Percentiles rank a stretch among this genome's conserved stretches.
These are phyloP conservation scores for Mungos mungo DNA, from an alignment of 2,113 vertebrate species.

Conservation along the genomic window DNA sequence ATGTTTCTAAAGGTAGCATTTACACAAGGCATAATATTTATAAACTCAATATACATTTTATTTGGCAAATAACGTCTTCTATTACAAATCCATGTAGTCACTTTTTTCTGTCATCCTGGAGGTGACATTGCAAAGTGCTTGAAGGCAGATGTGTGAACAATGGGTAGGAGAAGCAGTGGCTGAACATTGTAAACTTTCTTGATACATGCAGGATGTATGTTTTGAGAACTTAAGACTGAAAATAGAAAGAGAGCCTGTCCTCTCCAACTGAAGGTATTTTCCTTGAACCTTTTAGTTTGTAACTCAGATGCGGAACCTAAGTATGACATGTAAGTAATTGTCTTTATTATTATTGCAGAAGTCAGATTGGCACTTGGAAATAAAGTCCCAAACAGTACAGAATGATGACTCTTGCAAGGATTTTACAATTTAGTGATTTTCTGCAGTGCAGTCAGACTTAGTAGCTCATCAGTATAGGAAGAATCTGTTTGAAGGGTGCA, in stretches of 20 bases:
- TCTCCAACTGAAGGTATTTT: background rate
- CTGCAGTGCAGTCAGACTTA: background rate
- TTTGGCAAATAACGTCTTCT: background rate
- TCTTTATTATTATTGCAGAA: conserved; percentile 32
- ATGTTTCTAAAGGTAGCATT: background rate
- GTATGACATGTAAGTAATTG: conserved; percentile 3
- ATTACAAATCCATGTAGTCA: background rate
- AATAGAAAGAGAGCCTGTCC: background rate
- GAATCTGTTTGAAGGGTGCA: accelerated
- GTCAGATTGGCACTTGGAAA: background rate
- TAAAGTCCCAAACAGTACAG: background rate
- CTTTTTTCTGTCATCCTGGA: background rate
- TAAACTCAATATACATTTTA: background rate
- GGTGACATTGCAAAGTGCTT: background rate
- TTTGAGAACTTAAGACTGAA: background rate
- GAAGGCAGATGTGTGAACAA: background rate
- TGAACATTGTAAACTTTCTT: background rate
- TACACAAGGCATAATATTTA: background rate
- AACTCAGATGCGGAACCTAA: background rate
- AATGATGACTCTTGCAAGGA: background rate
- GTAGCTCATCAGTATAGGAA: background rate
- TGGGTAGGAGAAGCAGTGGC: background rate
- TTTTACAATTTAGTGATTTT: background rate
- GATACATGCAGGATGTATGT: background rate
- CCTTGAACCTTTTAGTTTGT: background rate